phyloP scores from a whole-genome alignment of 2,888 invertebrate species.

The Emesis castigata region DNA sequence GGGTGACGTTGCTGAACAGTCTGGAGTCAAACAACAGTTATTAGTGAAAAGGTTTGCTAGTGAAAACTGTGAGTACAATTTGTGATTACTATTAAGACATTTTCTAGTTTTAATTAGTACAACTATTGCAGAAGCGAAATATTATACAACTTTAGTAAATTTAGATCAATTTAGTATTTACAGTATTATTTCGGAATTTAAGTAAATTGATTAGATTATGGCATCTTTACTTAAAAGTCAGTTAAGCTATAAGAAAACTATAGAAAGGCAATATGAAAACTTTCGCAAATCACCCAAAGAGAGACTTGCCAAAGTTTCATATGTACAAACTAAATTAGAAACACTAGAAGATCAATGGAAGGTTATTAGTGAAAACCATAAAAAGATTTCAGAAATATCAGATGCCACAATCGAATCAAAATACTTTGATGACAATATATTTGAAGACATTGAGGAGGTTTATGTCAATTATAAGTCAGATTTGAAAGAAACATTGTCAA shows the following conservation, averaged over 20 bases:
- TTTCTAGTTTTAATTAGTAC: neutral
- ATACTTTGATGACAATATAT: neutral
- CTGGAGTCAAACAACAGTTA: neutral
- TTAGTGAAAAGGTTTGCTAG: conserved; percentile 2
- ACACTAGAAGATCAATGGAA: conserved; percentile 13
- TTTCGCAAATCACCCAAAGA: conserved; percentile 8
- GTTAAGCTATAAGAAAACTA: neutral
- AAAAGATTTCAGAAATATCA: neutral
- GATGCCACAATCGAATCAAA: conserved; percentile 10
- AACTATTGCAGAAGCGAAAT: neutral
- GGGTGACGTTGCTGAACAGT: neutral
- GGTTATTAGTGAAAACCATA: conserved; percentile 10
- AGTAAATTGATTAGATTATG: neutral
- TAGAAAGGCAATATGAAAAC: conserved; percentile 10
- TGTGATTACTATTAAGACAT: neutral
- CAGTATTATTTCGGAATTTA: neutral
- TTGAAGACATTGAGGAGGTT: conserved; percentile 1
- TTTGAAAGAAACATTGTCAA: neutral
- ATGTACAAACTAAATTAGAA: conserved; percentile 5
- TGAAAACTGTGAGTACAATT: conserved; percentile 19
- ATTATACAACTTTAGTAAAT: neutral
- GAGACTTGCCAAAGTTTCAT: neutral
- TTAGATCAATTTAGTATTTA: neutral
- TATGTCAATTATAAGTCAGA: conserved; percentile 14
- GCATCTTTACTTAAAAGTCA: neutral